phyloP scores from a whole-genome alignment of 2,888 invertebrate species.

The Rutpela maculata region DNA sequence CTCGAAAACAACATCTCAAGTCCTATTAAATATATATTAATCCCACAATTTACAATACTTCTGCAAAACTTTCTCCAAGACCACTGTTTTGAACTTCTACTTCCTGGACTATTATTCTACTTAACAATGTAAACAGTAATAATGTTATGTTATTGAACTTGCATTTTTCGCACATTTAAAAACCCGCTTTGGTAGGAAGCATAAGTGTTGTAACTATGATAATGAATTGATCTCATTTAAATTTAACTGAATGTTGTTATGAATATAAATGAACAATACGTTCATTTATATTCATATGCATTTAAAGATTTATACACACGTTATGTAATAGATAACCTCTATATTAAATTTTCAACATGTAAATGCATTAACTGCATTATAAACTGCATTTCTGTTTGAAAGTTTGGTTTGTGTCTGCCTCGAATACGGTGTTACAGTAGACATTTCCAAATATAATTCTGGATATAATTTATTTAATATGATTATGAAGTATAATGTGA shows the following conservation, averaged over 20 bases:
- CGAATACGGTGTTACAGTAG: no score
- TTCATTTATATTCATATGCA: neutral
- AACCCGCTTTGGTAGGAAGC: neutral
- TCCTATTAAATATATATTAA: no score
- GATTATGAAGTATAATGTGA: no score
- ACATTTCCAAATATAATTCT: no score
- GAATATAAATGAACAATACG: neutral
- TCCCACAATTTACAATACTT: no score
- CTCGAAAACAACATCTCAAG: no score
- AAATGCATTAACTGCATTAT: neutral
- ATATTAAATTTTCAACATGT: neutral
- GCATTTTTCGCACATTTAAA: neutral
- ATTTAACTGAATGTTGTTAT: neutral
- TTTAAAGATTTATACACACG: neutral
- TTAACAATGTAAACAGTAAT: no score
- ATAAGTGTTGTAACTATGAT: neutral
- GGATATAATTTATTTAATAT: no score
- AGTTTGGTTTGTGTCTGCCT: neutral
- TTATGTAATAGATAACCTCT: neutral
- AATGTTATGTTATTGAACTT: neutral
- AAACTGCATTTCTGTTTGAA: neutral
- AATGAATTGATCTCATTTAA: neutral
- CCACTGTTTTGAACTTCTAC: no score
- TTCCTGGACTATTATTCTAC: no score
- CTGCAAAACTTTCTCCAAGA: no score